Conservation (phyloP, 2,797 vertebrate species). For the Oophaga sylvatica region DNA sequence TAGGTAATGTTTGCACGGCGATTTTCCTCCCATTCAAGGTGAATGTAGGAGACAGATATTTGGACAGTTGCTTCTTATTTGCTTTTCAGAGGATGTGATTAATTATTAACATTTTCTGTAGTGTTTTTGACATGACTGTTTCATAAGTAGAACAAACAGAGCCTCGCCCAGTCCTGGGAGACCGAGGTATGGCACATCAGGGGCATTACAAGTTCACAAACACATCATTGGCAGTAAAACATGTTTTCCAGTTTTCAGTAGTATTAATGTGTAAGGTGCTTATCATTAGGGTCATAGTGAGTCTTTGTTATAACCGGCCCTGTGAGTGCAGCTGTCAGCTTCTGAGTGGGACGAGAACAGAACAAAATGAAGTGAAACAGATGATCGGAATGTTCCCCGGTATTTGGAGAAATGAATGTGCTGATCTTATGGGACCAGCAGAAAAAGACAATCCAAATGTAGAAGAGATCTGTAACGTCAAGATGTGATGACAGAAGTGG, state of each 20-base stretch:
- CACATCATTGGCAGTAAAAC: constrained; percentile 58
- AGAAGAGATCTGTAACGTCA: neutral
- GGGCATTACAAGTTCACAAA: constrained; percentile 61
- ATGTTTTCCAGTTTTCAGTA: constrained; percentile 45
- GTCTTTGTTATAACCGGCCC: neutral
- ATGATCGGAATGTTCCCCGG: constrained; percentile 7
- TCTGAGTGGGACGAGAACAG: neutral
- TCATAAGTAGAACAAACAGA: constrained; percentile 65
- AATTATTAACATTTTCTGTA: constrained; percentile 66
- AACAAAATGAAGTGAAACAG: neutral
- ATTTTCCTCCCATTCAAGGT: neutral
- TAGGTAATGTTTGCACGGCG: neutral
- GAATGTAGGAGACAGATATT: neutral
- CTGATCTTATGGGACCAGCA: neutral
- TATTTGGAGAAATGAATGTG: neutral
- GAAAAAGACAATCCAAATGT: neutral
- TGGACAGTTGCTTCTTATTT: constrained; percentile 69
- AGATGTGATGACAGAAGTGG: neutral
- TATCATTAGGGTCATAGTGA: neutral
- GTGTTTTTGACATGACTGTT: constrained; percentile 59
- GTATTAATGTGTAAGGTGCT: neutral
- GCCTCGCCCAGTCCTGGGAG: constrained; percentile 65
- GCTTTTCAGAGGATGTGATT: constrained; percentile 69
- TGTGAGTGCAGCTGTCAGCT: neutral
- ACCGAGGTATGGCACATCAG: constrained; percentile 63